Conservation (phyloP, 2,113 vertebrate species). For the Oreotragus oreotragus region DNA sequence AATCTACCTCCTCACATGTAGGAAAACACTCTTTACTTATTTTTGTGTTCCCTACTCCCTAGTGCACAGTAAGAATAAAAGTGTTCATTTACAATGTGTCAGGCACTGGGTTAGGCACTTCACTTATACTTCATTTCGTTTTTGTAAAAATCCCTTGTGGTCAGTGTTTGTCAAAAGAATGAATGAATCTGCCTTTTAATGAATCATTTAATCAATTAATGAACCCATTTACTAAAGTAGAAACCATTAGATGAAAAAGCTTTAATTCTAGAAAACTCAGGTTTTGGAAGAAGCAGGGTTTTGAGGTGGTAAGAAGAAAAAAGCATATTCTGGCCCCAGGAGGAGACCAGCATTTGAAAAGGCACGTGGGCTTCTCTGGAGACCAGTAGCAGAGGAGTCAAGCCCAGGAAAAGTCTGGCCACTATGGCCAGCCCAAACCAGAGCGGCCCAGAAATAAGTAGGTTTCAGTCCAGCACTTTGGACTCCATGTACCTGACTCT, state of each 20-base stretch:
- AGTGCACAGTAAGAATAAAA: background rate
- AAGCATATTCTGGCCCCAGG: background rate
- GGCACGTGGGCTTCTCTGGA: background rate
- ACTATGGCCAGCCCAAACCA: background rate
- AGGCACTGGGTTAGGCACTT: background rate
- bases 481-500: background rate
- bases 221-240: background rate
- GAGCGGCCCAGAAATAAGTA: background rate
- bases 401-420: background rate
- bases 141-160: background rate
- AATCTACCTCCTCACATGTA: background rate
- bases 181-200: background rate
- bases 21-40: background rate
- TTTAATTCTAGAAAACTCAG: background rate
- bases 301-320: background rate
- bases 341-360: background rate
- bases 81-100: background rate
- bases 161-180: background rate
- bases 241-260: background rate
- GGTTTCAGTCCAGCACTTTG: rapidly evolving
- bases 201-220: background rate
- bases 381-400: background rate
- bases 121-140: background rate
- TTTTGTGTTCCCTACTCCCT: background rate
- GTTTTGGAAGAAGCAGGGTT: background rate